phyloP scores from a whole-genome alignment of 1,140 invertebrate species.

The Micrasema minimum region DNA sequence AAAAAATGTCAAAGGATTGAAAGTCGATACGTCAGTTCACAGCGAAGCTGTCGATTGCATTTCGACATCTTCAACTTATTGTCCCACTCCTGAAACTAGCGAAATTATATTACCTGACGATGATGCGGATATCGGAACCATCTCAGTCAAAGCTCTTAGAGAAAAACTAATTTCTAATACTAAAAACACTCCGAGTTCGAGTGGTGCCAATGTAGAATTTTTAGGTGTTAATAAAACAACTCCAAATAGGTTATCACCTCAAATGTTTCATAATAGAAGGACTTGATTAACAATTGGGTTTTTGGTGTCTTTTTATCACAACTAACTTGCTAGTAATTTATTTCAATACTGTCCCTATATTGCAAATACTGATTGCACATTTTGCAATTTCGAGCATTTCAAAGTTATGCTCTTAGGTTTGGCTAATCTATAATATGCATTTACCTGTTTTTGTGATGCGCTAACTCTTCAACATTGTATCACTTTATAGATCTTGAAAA shows the following conservation, averaged over 20 bases:
- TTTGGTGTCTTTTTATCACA: too few species aligned
- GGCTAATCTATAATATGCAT: too few species aligned
- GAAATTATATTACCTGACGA: slow-evolving; percentile 52
- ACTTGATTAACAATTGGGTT: too few species aligned
- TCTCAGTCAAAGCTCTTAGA: slow-evolving; percentile 56
- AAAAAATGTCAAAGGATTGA: slow-evolving; percentile 64
- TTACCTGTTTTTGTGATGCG: too few species aligned
- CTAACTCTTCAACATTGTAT: too few species aligned
- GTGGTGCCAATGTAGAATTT: background rate
- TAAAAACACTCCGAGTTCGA: too few species aligned
- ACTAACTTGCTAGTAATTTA: too few species aligned
- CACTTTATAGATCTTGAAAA: too few species aligned
- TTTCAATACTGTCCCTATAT: too few species aligned
- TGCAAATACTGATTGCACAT: too few species aligned
- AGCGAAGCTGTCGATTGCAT: slow-evolving; percentile 33
- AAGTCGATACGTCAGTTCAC: slow-evolving; percentile 56
- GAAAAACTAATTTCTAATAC: slow-evolving; percentile 52
- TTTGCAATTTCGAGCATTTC: too few species aligned
- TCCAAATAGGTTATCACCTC: slow-evolving; percentile 6
- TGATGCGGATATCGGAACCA: background rate
- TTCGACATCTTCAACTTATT: slow-evolving; percentile 47
- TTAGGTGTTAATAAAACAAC: slow-evolving; percentile 4
- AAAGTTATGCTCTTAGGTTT: too few species aligned
- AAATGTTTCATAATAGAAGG: slow-evolving; percentile 10
- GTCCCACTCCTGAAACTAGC: slow-evolving; percentile 52